Evolutionary conservation across 1,140 invertebrate species (phyloP).

Genomic region (Brachionus koreanus): DNA sequence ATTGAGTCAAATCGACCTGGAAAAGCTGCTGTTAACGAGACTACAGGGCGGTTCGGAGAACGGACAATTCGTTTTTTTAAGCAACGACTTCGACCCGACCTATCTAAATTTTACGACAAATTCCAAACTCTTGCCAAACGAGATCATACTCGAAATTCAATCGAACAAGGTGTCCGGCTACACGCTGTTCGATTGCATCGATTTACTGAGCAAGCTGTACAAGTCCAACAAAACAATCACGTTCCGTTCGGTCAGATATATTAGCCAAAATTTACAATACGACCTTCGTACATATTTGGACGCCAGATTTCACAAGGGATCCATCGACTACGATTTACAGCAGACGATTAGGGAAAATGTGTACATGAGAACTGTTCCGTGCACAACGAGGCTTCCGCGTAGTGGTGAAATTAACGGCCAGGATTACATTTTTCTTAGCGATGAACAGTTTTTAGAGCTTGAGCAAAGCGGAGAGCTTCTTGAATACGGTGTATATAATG

Average conservation of each 20-base stretch:
- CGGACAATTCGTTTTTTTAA: slow-evolving; percentile 31
- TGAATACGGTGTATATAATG: slow-evolving; percentile 68
- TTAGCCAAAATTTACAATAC: background rate
- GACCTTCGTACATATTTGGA: slow-evolving; percentile 66
- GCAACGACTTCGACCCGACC: background rate
- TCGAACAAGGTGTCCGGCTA: slow-evolving; percentile 25
- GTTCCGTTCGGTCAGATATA: background rate
- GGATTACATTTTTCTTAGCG: slow-evolving; percentile 66
- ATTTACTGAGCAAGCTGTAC: background rate
- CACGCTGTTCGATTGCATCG: slow-evolving; percentile 15
- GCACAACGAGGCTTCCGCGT: slow-evolving; percentile 64
- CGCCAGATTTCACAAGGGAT: slow-evolving; percentile 65
- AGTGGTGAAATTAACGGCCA: slow-evolving; percentile 66
- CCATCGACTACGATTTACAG: slow-evolving; percentile 67
- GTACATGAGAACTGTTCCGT: slow-evolving; percentile 68
- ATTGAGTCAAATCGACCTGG: slow-evolving; percentile 2
- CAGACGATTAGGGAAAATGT: slow-evolving; percentile 69
- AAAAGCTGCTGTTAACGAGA: background rate
- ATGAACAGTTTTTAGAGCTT: slow-evolving; percentile 65
- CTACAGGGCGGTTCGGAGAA: slow-evolving; percentile 33
- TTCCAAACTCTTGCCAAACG: background rate
- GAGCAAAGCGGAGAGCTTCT: slow-evolving; percentile 65
- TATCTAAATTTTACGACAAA: background rate
- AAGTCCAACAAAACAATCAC: background rate
- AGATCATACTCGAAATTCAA: slow-evolving; percentile 29